Percentiles rank a stretch among this genome's conserved stretches.
Conservation (phyloP, 1,140 invertebrate species). For the Mactra quadrangularis region DNA sequence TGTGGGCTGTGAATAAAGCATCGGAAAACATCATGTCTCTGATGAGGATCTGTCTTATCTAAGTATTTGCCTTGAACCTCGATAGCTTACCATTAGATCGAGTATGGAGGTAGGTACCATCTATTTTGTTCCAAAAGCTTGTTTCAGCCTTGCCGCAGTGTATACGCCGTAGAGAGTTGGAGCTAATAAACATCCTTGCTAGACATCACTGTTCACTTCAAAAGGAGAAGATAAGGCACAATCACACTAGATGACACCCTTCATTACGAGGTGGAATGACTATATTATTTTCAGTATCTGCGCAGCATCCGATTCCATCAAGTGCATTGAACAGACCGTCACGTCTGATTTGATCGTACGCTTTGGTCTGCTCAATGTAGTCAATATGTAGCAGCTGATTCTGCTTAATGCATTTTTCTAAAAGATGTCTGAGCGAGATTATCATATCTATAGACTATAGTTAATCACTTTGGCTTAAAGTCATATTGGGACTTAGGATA, state of each 20-base stretch:
- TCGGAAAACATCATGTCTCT: slow-evolving; percentile 65
- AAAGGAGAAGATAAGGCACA: not conserved
- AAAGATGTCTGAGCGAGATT: slow-evolving; percentile 59
- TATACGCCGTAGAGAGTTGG: too few species aligned
- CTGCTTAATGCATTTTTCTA: slow-evolving; percentile 71
- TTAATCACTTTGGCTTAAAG: too few species aligned
- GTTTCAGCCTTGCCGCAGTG: slow-evolving; percentile 36
- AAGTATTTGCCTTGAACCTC: slow-evolving; percentile 56
- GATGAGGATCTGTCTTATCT: slow-evolving; percentile 52
- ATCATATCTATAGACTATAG: too few species aligned
- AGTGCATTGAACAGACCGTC: slow-evolving; percentile 58
- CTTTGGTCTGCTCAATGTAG: too few species aligned
- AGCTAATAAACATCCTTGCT: too few species aligned
- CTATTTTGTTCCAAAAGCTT: slow-evolving; percentile 16
- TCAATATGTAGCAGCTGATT: too few species aligned
- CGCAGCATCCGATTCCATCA: too few species aligned
- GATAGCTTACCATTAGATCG: slow-evolving; percentile 60
- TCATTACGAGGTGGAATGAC: slow-evolving; percentile 44
- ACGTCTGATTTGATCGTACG: too few species aligned
- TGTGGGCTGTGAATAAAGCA: slow-evolving; percentile 52
- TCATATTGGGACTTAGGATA: too few species aligned
- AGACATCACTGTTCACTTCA: not conserved
- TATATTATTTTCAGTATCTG: slow-evolving; percentile 63
- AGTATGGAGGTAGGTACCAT: too few species aligned
- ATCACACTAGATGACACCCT: not conserved